Percentiles rank a stretch among this genome's conserved stretches.
Conservation (phyloP, 2,797 vertebrate species). For the Danio choprae region DNA sequence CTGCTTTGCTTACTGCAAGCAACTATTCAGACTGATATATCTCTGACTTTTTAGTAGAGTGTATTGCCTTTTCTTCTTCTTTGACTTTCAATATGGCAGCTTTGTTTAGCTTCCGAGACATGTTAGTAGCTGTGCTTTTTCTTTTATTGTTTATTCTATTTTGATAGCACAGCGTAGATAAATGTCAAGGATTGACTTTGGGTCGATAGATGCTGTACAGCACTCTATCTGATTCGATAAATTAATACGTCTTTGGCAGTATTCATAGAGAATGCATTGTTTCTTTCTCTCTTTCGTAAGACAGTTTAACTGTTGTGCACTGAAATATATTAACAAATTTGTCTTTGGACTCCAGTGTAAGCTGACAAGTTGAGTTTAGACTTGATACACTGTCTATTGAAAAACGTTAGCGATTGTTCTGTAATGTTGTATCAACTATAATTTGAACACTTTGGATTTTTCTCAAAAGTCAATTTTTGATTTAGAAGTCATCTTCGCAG, state of each 20-base stretch:
- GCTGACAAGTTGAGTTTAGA: slow-evolving; percentile 81
- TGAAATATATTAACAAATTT: slow-evolving; percentile 80
- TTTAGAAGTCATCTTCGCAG: slow-evolving; percentile 85
- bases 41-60: slow-evolving; percentile 87
- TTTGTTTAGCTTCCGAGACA: slow-evolving; percentile 81
- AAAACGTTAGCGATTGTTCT: slow-evolving; percentile 88
- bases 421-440: slow-evolving; percentile 95
- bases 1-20: slow-evolving; percentile 87
- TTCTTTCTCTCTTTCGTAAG: slow-evolving; percentile 76
- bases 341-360: slow-evolving; percentile 82
- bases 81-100: slow-evolving; percentile 82
- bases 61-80: slow-evolving; percentile 82
- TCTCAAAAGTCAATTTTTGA: slow-evolving; percentile 77
- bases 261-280: slow-evolving; percentile 73
- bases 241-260: slow-evolving; percentile 77
- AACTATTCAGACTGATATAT: slow-evolving; percentile 77
- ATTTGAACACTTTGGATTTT: slow-evolving; percentile 84
- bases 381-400: slow-evolving; percentile 83
- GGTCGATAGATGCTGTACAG: slow-evolving; percentile 64
- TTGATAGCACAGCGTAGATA: slow-evolving; percentile 82
- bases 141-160: slow-evolving; percentile 78
- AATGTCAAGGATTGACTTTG: slow-evolving; percentile 76
- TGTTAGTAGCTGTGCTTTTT: slow-evolving; percentile 83
- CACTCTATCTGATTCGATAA: slow-evolving; percentile 67
- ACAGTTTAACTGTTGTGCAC: slow-evolving; percentile 84